Evolutionary conservation across 2,797 vertebrate species (phyloP), one percentile per base, ranked within the genome.

Genomic region (Danio aesculapii): DNA sequence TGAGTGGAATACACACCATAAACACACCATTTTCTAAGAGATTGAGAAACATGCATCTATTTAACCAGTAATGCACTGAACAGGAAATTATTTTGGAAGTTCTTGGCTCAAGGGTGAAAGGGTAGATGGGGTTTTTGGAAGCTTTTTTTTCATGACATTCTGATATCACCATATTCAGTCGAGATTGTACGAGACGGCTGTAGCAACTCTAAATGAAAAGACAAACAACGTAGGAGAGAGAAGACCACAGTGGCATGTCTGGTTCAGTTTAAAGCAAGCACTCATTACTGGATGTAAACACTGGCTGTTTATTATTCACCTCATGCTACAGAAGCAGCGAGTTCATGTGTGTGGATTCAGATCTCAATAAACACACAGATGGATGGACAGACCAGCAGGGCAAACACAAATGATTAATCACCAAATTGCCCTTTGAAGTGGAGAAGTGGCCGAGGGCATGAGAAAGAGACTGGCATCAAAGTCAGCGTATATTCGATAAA

Each of bases 241-340:
- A 57, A 41, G 52, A 64, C 53, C 53, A 53, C 39, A 75, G 75
- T 81, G 49, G 66, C 71, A 75, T 82, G 61, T 84, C 62, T 86
- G 85, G 68, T 77, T 82, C 46, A 13, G 39, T 77, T 83, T 77
- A 72, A 55, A 64, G 68, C 17, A 76, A 73, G 12, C 46, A 72
- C 69, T 74, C 82, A 75, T 85, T 80, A 80, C 50, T 12, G 21
- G 12, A 53, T 70, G 44, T 77, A 84, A 85, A 80, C 52, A 77
- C 50, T 12, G 17, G 47, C 44, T 76, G 81, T 77, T 83, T 85
- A 83, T 82, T 83, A 74, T 83, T 83, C 57, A 16, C 19, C 64
- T n/a, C 61, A 61, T 76, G 73, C 59, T 57, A 77, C 44, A 58
- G 30, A 77, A 50, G 64, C 63, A 61, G 66, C 59, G n/a, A 43